Percentiles rank a stretch among this genome's conserved stretches.
phyloP scores from a whole-genome alignment of 2,888 invertebrate genomes.

The Harpalus rubripes region DNA sequence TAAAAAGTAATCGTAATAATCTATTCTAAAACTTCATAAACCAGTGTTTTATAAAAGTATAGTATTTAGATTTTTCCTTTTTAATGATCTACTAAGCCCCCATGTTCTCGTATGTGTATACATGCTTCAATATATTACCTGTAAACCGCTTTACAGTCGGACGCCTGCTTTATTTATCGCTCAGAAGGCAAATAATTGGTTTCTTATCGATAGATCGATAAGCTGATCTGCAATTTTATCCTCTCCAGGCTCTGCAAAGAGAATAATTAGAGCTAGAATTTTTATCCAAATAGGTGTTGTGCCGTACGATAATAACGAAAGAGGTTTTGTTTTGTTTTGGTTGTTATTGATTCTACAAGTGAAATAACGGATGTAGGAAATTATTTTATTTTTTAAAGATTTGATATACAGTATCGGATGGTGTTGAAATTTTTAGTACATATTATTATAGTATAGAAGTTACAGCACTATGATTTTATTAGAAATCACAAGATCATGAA shows the following conservation, averaged over 20 bases:
- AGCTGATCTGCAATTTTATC: background rate
- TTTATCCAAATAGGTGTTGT: background rate
- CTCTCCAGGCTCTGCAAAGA: background rate
- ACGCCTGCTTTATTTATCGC: conserved; percentile 37
- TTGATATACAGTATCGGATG: too few species aligned
- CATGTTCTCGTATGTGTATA: background rate
- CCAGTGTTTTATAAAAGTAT: background rate
- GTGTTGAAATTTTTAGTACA: too few species aligned
- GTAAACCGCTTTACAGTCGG: conserved; percentile 9
- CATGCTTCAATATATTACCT: conserved; percentile 7
- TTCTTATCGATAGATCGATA: conserved; percentile 46
- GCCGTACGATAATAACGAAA: conserved; percentile 9
- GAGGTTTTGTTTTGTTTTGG: background rate
- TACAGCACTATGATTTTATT: too few species aligned
- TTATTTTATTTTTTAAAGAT: too few species aligned
- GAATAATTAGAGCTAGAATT: background rate
- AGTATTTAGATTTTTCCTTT: background rate
- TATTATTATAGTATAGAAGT: too few species aligned
- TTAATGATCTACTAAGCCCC: conserved; percentile 3
- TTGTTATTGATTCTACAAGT: background rate
- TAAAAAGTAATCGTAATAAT: too few species aligned
- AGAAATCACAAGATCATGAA: too few species aligned
- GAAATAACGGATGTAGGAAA: background rate
- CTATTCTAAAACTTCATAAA: too few species aligned
- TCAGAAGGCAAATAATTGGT: conserved; percentile 48